Base-by-base conservation (phyloP, 2,113 vertebrate species). In the Nycticebus coucang region DNA sequence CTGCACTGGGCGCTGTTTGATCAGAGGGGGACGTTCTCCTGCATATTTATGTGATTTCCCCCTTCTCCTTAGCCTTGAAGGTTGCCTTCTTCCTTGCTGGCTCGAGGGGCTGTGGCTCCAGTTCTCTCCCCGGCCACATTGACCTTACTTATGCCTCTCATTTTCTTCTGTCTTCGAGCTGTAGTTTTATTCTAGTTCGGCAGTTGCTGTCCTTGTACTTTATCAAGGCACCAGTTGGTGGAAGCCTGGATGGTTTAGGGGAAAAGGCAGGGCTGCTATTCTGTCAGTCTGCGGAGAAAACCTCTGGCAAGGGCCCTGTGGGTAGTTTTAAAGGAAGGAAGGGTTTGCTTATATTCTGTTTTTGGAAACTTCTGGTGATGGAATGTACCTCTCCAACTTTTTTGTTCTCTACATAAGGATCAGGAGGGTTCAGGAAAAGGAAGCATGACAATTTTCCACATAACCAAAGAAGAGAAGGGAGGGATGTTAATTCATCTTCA, bases 401-500 rank as follows among this genome's bases (percentile, higher is more conserved):
- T 41, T 80, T 64, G 26, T 74, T 87, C 22, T 97, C 0, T 87
- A 87, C 22, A 45, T 95, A 99, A 97, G 99, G 98, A 88, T 98
- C 99, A 0, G 99, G 98, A 97, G 98, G 98, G 84, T 98, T 98
- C 97, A 98, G 98, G 95, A 99, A 99, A 98, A 98, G 98, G 95
- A 99, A 99, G 95, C 98, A 99, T 88, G 99, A 99, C 93, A 97
- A 97, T 93, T 98, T 98, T 37, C 98, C 98, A 33, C 98, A 98
- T 68, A 97, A 97, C 94, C 98, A 98, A 90, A 98, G 98, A 81
- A 98, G 96, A 96, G 98, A 99, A 37, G 99, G 98, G 95, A 98
- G 98, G 60, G 99, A 99, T 59, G 94, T 97, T 90, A 98, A 97
- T 91, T 83, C 97, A 1, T 98, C 99, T 75, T 99, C 99, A 14